Evolutionary conservation across 2,888 invertebrate genomes (phyloP), one percentile per base, ranked within the genome.

Genomic region (Aleiodes leptofemur): DNA sequence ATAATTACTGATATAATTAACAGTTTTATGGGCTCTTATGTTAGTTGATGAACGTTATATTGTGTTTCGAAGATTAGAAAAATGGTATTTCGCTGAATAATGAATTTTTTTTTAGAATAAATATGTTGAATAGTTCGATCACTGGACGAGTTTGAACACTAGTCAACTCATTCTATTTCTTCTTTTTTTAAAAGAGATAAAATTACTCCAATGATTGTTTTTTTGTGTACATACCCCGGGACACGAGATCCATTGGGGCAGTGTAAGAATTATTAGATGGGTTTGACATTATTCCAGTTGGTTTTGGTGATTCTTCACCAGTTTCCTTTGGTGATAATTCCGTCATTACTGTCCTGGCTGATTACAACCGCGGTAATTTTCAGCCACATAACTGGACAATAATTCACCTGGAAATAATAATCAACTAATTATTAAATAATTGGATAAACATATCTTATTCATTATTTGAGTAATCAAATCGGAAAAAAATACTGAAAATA

Each of bases 171-270:
- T 23, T 2, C 23, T 23, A 23, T 56, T 13, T 51, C 16, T 72
- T 48, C 69, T 74, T 76, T 14, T 66, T 48, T 34, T 11, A 64
- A 68, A 50, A 59, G 23, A 68, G 34, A 34, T 23, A 1, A 23
- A 23, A 23, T 23, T 23, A 23, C 23, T 23, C 1, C 38, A 73
- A 68, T 7, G 50, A 13, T 50, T 8, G 29, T 55, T 31, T 74
- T 13, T 53, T 68, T 2, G 23, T 2, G 23, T 48, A 72, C 64
- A 86, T 82, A 77, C 87, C 88, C 77, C 87, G 87, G 76, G 89
- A 85, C 87, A 89, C 87, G 80, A 88, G 86, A 83, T 89, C 87
- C 74, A 87, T 86, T 81, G 88, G 87, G 79, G 86, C 87, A 79
- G 86, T 86, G 77, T 83, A 83, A 77, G 84, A 89, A 80, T 85